A percentile compares a stretch with the other conserved stretches of the same genome.
phyloP scores from a whole-genome alignment of 2,113 vertebrate species.

The Ochotona curzoniae region DNA sequence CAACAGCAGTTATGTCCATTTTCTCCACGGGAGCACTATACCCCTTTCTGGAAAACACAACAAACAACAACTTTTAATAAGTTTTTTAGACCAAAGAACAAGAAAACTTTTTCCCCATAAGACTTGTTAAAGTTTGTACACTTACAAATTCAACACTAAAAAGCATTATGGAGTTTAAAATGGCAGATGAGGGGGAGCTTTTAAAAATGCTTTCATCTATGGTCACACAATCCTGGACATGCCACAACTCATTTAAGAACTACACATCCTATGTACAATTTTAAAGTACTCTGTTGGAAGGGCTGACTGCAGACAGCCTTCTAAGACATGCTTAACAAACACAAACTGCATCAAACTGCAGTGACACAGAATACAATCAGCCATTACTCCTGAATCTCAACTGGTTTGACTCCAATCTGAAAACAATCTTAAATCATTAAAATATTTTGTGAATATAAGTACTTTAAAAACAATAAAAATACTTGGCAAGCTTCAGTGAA shows the following conservation, averaged over 20 bases:
- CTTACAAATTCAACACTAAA: conserved; percentile 44
- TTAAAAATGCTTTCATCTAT: background rate
- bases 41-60: background rate
- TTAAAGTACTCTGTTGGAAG: background rate
- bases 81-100: background rate
- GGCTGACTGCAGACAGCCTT: background rate
- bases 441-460: background rate
- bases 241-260: too few relatives aligned
- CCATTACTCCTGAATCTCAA: background rate
- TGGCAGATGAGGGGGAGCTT: background rate
- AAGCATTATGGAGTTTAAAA: background rate
- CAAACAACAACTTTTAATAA: background rate
- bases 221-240: too few relatives aligned
- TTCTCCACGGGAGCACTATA: background rate
- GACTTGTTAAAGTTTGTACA: conserved; percentile 31
- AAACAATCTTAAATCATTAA: conserved; percentile 30
- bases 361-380: background rate
- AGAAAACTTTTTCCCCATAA: background rate
- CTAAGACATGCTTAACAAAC: background rate
- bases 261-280: too few relatives aligned
- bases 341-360: background rate
- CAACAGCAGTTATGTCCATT: background rate
- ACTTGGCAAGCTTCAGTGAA: background rate
- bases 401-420: background rate
- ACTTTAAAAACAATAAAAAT: background rate